Percentiles rank a stretch among this genome's conserved stretches.
Conservation (phyloP, 1,140 invertebrate genomes). For the Aphelinus atriplicis region DNA sequence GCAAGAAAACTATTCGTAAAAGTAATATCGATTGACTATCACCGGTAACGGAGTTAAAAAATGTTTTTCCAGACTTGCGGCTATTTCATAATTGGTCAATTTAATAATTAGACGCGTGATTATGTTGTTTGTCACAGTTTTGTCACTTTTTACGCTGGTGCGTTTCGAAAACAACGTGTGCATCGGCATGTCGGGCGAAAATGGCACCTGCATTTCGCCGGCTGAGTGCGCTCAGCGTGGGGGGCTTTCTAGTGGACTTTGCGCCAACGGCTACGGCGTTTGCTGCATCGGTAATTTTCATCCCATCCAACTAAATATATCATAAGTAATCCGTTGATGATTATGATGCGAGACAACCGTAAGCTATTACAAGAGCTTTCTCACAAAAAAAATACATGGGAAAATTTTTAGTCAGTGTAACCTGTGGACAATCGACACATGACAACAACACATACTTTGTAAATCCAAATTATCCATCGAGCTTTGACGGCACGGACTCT, state of each 20-base stretch:
- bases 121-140: constrained; percentile 63
- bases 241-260: constrained; percentile 77
- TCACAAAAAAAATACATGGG: no score
- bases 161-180: constrained; percentile 78
- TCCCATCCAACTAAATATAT: neutral
- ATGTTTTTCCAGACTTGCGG: no score
- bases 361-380: neutral
- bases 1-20: no score
- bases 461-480: constrained; percentile 79
- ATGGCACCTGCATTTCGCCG: constrained; percentile 78
- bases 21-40: no score
- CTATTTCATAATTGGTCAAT: no score
- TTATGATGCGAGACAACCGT: constrained; percentile 1
- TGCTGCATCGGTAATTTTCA: constrained; percentile 75
- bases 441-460: constrained; percentile 88
- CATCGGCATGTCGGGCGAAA: constrained; percentile 75
- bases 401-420: constrained; percentile 72
- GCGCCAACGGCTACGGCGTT: constrained; percentile 79
- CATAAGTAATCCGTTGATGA: neutral
- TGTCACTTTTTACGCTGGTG: constrained; percentile 79
- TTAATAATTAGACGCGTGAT: neutral
- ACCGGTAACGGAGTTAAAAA: no score
- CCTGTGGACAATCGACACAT: constrained; percentile 78
- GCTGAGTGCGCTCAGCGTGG: constrained; percentile 75
- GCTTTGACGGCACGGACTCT: constrained; percentile 79